Base-by-base conservation (phyloP, 2,113 vertebrate genomes). In the Amazona guildingii region DNA sequence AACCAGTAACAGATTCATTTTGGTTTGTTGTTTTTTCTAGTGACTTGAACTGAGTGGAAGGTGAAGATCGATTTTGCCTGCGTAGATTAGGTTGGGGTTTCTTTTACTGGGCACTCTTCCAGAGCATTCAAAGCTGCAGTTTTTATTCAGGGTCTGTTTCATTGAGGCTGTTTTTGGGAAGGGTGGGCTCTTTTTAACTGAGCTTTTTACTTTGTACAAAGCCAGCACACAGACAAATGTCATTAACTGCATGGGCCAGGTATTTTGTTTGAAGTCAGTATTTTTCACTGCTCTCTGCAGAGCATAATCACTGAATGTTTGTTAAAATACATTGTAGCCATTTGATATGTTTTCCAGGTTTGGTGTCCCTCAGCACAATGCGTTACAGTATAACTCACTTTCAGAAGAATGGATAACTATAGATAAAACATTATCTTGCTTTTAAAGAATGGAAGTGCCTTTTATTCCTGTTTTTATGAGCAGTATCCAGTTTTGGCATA, bases 381-480 rank as follows among this genome's bases (percentile, higher is more conserved):
- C n/a, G 13, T 63, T 92, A 79, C 17, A 64, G 24, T 48, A 23
- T 28, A 81, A 80, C 28, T 73, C 57, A n/a, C 46, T 88, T 91
- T 92, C 51, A 75, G 31, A 82, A 80, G 27, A 24, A 28, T 7
- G 35, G 7, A 55, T 86, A 76, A 79, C 29, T 90, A n/a, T 3
- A 64, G 69, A 93, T 81, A 81, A 87, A 96, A 70, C 8, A 52
- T 61, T 82, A 85, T 82, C 67, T 69, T 90, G 27, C 84, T 80
- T 94, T 81, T 66, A 64, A 75, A 57, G 24, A 41, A 18, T 46
- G 43, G 20, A 94, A 89, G 27, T 74, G 29, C 31, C 55, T 88
- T 95, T 92, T 82, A 44, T 46, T 72, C 73, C 67, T 83, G 13
- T 83, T 96, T 91, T 92, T 85, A 85, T 37, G 55, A 66, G 49